phyloP scores from a whole-genome alignment of 2,888 invertebrate genomes.

The Amblyjoppa proteus region DNA sequence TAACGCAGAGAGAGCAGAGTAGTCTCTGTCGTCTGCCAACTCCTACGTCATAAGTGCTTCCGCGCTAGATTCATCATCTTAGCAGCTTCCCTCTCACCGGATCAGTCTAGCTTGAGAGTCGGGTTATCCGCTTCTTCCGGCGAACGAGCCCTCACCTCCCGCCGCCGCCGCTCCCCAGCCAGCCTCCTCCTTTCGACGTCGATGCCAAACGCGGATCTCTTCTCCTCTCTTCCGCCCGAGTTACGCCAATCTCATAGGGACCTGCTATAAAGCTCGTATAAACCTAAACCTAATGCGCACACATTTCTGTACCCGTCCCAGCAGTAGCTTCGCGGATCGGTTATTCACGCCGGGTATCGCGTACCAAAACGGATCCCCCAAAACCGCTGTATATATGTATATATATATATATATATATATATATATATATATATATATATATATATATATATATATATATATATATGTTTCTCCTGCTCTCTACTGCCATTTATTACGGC shows the following conservation, averaged over 20 bases:
- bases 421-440: no score
- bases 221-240: constrained; percentile 69
- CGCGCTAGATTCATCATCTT: constrained; percentile 84
- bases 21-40: constrained; percentile 33
- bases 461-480: constrained; percentile 1
- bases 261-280: constrained; percentile 22
- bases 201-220: constrained; percentile 40
- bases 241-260: constrained; percentile 67
- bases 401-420: background rate
- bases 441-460: background rate
- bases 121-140: constrained; percentile 80
- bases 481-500: constrained; percentile 32
- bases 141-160: constrained; percentile 43
- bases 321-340: constrained; percentile 33
- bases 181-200: constrained; percentile 34
- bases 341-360: constrained; percentile 41
- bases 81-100: constrained; percentile 68
- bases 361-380: constrained; percentile 29
- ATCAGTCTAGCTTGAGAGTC: constrained; percentile 70
- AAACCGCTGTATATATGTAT: background rate
- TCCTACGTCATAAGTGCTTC: constrained; percentile 84
- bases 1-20: background rate
- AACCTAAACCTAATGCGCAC: background rate
- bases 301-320: constrained; percentile 4
- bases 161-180: background rate